These are phyloP conservation scores for Gisinianus flammeolus DNA, from an alignment of 2,888 invertebrate genomes.

Conservation along the genomic window DNA sequence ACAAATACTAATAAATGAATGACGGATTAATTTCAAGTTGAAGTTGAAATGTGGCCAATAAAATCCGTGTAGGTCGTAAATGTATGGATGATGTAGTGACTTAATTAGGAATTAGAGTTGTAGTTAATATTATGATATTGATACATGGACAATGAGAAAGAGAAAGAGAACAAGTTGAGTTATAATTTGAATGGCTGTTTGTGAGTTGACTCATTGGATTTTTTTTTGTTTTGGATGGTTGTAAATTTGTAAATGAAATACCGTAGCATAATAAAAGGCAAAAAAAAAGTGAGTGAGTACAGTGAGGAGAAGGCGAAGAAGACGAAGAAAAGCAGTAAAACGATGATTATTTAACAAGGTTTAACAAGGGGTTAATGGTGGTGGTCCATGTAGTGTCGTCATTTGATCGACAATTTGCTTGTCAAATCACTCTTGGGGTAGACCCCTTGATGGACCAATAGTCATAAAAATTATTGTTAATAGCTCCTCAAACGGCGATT, in stretches of 20 bases:
- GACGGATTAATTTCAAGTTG: too few species aligned
- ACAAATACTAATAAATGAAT: too few species aligned
- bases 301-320: neutral
- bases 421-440: conserved; percentile 47
- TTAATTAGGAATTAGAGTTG: too few species aligned
- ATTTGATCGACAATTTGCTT: conserved; percentile 49
- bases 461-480: conserved; percentile 56
- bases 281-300: neutral
- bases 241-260: conserved; percentile 12
- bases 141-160: too few species aligned
- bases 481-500: conserved; percentile 52
- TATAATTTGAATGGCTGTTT: too few species aligned
- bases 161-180: too few species aligned
- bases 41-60: too few species aligned
- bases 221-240: too few species aligned
- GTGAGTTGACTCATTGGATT: too few species aligned
- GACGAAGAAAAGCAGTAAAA: conserved; percentile 35
- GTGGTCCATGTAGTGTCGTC: conserved; percentile 40
- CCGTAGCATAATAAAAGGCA: neutral
- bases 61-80: too few species aligned
- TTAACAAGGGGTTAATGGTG: conserved; percentile 47
- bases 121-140: too few species aligned
- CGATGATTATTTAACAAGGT: conserved; percentile 47
- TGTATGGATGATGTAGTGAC: too few species aligned
- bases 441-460: conserved; percentile 50